Evolutionary conservation across 2,797 vertebrate genomes (phyloP).

Genomic region (Crenichthys baileyi): DNA sequence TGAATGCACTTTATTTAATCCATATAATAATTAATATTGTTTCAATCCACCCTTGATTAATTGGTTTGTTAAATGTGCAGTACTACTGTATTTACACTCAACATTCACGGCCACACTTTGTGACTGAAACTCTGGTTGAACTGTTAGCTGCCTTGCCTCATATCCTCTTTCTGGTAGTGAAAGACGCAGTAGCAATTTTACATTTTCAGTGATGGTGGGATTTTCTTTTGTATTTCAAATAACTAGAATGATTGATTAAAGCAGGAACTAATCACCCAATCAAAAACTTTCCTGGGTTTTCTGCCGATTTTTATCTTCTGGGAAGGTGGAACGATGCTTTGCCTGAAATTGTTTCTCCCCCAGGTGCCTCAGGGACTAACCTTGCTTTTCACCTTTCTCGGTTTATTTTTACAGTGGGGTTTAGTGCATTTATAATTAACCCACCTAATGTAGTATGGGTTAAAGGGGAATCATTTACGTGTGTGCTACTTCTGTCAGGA

Average conservation of each 20-base stretch:
- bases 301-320: slow-evolving; percentile 18
- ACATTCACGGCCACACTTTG: too few species aligned
- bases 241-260: background rate
- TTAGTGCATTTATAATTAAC: slow-evolving; percentile 15
- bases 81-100: background rate
- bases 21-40: background rate
- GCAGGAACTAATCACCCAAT: background rate
- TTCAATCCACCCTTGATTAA: background rate
- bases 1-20: background rate
- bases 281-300: background rate
- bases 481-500: slow-evolving; percentile 6
- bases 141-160: background rate
- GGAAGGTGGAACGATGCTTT: slow-evolving; percentile 37
- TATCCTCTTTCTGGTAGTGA: background rate
- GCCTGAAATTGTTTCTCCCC: slow-evolving; percentile 48
- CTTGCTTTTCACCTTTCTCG: slow-evolving; percentile 30
- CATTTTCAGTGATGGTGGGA: background rate
- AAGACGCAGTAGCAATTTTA: background rate
- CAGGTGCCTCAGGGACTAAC: slow-evolving; percentile 40
- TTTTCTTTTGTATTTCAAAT: slow-evolving; percentile 5
- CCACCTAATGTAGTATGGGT: background rate
- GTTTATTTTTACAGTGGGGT: slow-evolving; percentile 7
- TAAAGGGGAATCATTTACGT: slow-evolving; percentile 8
- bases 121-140: too few species aligned
- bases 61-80: background rate